A percentile compares a stretch with the other conserved stretches of the same genome.
Evolutionary conservation across 1,140 invertebrate species (phyloP).

Genomic region (Lordiphosa clarofinis): DNA sequence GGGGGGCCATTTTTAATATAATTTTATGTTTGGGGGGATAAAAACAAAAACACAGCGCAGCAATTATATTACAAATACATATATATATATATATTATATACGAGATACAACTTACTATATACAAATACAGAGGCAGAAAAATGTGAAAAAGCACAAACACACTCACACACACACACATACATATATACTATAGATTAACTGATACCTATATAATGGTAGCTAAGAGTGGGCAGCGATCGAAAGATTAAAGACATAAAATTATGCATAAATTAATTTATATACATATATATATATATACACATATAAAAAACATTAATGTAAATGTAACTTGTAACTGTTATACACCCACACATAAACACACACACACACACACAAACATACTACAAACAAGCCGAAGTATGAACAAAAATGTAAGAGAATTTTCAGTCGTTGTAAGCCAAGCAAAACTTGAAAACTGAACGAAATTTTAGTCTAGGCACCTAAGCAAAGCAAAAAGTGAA

Average conservation of each 20-base stretch:
- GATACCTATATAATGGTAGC: conserved; percentile 35
- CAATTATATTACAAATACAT: conserved; percentile 23
- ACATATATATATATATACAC: conserved; percentile 45
- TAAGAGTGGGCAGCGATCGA: conserved; percentile 40
- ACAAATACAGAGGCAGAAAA: conserved; percentile 20
- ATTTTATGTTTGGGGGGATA: neutral
- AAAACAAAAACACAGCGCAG: conserved; percentile 13
- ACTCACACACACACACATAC: conserved; percentile 13
- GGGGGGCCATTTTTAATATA: no score
- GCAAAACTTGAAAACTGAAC: conserved; percentile 59
- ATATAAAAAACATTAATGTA: conserved; percentile 52
- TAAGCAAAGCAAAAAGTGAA: conserved; percentile 49
- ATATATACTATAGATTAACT: conserved; percentile 36
- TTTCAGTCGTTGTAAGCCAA: conserved; percentile 39
- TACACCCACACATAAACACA: conserved; percentile 15
- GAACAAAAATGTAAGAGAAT: conserved; percentile 6
- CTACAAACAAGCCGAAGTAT: conserved; percentile 3
- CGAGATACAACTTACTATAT: conserved; percentile 10
- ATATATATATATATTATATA: conserved; percentile 8
- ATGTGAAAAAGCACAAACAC: conserved; percentile 16
- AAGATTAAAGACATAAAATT: conserved; percentile 58
- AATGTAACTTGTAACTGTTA: conserved; percentile 44
- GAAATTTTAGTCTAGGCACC: conserved; percentile 66
- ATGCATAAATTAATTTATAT: conserved; percentile 61
- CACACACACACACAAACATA: conserved; percentile 4